Evolutionary conservation across 2,888 invertebrate genomes (phyloP), one percentile per base, ranked within the genome.

Genomic region (Heteromyza rotundicornis): DNA sequence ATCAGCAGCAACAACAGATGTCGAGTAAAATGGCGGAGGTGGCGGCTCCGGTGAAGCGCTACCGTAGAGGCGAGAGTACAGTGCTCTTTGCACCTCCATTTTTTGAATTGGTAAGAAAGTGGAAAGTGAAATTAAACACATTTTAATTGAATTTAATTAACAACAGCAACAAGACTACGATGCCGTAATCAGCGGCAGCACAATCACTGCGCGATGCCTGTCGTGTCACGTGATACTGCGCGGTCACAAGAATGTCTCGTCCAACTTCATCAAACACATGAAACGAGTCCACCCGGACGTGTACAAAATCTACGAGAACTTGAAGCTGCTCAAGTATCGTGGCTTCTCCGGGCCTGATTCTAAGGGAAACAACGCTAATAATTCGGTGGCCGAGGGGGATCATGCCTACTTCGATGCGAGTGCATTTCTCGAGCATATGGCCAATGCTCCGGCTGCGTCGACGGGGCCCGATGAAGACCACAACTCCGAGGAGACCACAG

Each of bases 261-360:
- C 70, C 1, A 71, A 71, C 50, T 70, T 70, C 53, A 63, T 71
- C 32, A 69, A 70, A 22, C 71, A 71, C 54, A 68, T 71, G 68
- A 70, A 68, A 54, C 67, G 69, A 8, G 23, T 59, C 17, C 71
- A 70, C 60, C 68, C 70, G 0, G 68, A 71, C 22, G 64, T 68
- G 1, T 63, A 68, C 62, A 68, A 67, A 60, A 59, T 68, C 8
- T 71, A 70, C 60, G 71, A 71, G 47, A 65, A 60, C 36, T 66
- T 63, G 32, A 63, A 63, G 32, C 27, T 63, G 10, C 55, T 47
- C 3, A 47, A 20, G 19, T 20, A 5, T 47, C 12, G n/a, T 2
- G 40, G 40, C 3, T 40, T 40, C n/a, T 32, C 32, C n/a, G n/a
- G n/a, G n/a, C n/a, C n/a, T n/a, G n/a, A n/a, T n/a, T n/a, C n/a